These are phyloP conservation scores for Danaus chrysippus DNA, from an alignment of 2,888 invertebrate genomes.

Conservation along the genomic window DNA sequence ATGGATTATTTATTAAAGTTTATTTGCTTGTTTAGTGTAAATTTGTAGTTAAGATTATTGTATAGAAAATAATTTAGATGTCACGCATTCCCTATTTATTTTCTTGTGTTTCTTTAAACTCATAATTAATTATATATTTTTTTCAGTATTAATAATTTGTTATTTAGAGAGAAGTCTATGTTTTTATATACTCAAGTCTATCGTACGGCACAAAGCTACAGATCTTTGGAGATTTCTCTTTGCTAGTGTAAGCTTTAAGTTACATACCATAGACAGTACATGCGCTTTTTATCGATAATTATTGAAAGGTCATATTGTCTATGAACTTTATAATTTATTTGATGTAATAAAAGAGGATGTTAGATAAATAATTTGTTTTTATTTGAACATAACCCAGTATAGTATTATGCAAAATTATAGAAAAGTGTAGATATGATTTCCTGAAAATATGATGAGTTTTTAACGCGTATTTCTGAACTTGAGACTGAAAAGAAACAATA, in stretches of 20 bases:
- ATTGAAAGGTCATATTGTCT: slow-evolving; percentile 50
- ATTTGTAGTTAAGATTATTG: slow-evolving; percentile 42
- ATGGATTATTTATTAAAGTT: slow-evolving; percentile 44
- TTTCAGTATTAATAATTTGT: slow-evolving; percentile 30
- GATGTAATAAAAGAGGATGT: slow-evolving; percentile 71
- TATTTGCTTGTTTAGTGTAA: slow-evolving; percentile 48
- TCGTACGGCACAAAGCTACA: slow-evolving; percentile 7
- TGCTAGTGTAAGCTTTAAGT: slow-evolving; percentile 46
- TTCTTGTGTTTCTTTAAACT: slow-evolving; percentile 31
- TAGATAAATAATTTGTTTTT: slow-evolving; percentile 48
- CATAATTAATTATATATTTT: slow-evolving; percentile 17
- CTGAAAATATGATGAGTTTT: slow-evolving; percentile 8
- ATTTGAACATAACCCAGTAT: slow-evolving; percentile 17
- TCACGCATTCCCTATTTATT: slow-evolving; percentile 49
- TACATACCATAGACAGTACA: slow-evolving; percentile 43
- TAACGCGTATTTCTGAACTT: slow-evolving; percentile 4
- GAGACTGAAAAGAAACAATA: slow-evolving; percentile 5
- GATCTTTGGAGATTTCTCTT: slow-evolving; percentile 10
- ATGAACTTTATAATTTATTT: slow-evolving; percentile 66
- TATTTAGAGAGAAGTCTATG: slow-evolving; percentile 16
- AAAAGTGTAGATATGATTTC: slow-evolving; percentile 10
- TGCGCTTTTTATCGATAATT: slow-evolving; percentile 59
- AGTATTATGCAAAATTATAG: neutral
- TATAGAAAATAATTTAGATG: slow-evolving; percentile 34
- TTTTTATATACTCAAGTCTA: slow-evolving; percentile 9